Evolutionary conservation across 2,888 invertebrate species (phyloP).

Genomic region (Dryococelus australis): DNA sequence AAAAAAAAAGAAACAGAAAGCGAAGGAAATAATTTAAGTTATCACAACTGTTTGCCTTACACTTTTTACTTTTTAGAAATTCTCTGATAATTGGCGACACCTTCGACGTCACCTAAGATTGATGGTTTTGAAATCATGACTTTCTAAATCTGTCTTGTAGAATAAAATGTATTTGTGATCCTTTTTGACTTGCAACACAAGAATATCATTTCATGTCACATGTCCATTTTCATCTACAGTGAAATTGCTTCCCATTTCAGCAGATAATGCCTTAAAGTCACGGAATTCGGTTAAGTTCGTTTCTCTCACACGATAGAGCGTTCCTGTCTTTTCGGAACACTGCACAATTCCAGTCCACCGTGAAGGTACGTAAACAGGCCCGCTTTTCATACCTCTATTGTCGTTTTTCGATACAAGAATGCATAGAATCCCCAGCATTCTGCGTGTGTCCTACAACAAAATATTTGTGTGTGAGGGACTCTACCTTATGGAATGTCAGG

Average conservation of each 20-base stretch:
- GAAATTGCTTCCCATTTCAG: not conserved
- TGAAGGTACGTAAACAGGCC: not conserved
- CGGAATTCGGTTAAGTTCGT: not conserved
- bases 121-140: not conserved
- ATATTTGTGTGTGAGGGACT: too few relatives aligned
- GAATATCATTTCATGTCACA: not conserved
- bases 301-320: not conserved
- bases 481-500: not conserved
- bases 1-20: too few relatives aligned
- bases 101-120: not conserved
- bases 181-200: not conserved
- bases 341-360: too few relatives aligned
- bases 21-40: too few relatives aligned
- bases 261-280: constrained; percentile 1
- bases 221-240: not conserved
- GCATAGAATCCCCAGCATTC: not conserved
- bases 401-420: not conserved
- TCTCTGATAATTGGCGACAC: not conserved
- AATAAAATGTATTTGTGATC: too few relatives aligned
- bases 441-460: not conserved
- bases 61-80: too few relatives aligned
- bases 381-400: not conserved
- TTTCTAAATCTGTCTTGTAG: not conserved
- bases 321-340: constrained; percentile 1
- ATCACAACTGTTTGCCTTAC: too few relatives aligned